phyloP scores from a whole-genome alignment of 30 jellyfish, hydroid and myxozoan genomes.

The Sanderia malayensis region DNA sequence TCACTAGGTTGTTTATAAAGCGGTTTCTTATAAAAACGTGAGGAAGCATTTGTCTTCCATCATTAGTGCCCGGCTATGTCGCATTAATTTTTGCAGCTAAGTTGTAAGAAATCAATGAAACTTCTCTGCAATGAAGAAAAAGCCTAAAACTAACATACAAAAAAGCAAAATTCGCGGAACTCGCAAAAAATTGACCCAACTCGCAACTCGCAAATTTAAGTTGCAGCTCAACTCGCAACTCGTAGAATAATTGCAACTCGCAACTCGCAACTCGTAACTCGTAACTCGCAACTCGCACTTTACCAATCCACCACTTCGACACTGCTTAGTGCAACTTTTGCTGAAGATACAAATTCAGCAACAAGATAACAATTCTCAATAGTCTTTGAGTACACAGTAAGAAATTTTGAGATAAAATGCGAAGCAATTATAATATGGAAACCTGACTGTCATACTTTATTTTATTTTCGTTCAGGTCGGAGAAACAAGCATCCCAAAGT shows the following conservation, averaged over 20 bases:
- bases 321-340: too few species aligned
- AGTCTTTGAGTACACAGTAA: too few species aligned
- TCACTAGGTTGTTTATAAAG: conserved; percentile 2
- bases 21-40: conserved; percentile 2
- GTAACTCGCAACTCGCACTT: background rate
- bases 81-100: background rate
- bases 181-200: background rate
- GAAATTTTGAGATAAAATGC: too few species aligned
- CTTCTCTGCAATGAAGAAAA: conserved; percentile 2
- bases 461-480: too few species aligned
- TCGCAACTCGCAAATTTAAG: background rate
- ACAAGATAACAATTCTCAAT: too few species aligned
- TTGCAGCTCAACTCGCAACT: conserved; percentile 1
- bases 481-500: too few species aligned
- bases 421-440: too few species aligned
- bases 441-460: too few species aligned
- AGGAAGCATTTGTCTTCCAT: conserved; percentile 2
- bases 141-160: background rate
- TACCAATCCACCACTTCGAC: background rate
- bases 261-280: conserved; percentile 3
- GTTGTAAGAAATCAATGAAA: background rate
- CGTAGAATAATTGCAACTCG: background rate
- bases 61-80: conserved; percentile 4
- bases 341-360: too few species aligned
- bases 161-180: background rate